Conservation (phyloP, 2,113 vertebrate species). For the Hucho hucho region DNA sequence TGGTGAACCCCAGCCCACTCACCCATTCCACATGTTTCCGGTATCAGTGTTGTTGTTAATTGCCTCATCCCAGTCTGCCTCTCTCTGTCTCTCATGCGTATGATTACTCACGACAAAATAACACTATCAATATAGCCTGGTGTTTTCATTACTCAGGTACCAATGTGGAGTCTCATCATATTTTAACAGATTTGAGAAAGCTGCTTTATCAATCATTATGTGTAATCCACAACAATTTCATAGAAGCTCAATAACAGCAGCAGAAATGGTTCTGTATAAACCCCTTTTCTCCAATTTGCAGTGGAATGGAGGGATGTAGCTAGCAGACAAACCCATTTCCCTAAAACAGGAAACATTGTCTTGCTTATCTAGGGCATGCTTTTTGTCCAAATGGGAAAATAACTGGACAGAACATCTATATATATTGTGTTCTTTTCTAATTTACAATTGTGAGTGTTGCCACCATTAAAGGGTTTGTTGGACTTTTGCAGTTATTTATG, state of each 20-base stretch:
- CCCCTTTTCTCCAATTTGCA: constrained; percentile 46
- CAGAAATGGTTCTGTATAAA: constrained; percentile 20
- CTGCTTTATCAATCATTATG: constrained; percentile 49
- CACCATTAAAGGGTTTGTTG: not conserved
- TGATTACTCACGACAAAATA: constrained; percentile 21
- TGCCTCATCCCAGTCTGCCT: constrained; percentile 3
- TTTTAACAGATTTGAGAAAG: constrained; percentile 20
- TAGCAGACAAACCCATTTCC: constrained; percentile 33
- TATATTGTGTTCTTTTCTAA: not conserved
- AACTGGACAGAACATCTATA: not conserved
- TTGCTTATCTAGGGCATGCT: not conserved
- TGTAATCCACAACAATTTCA: constrained; percentile 49
- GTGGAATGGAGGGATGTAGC: constrained; percentile 18
- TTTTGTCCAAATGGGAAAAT: not conserved
- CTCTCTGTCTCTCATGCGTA: not conserved
- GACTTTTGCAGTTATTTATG: not conserved
- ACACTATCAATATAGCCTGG: constrained; percentile 1
- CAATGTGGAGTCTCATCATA: not conserved
- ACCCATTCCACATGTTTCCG: not conserved
- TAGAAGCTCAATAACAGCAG: constrained; percentile 22
- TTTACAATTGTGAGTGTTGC: not conserved
- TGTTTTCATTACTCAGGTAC: not conserved
- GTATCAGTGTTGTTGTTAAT: constrained; percentile 13
- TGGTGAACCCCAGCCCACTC: constrained; percentile 15
- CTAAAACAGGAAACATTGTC: constrained; percentile 22